Evolutionary conservation across 2,113 vertebrate genomes (phyloP).

Genomic region (cattle (Bos taurus)): ARS-UCD2.0 NC_037329.1:64006001-64006500

Average conservation of each 20-base stretch:
- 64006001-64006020: not conserved
- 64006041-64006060: not conserved
- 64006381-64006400: not conserved
- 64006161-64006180: not conserved
- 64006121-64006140: not conserved
- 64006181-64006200: not conserved
- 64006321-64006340: not conserved
- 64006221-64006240: not conserved
- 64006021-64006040: not conserved
- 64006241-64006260: not conserved
- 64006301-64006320: not conserved
- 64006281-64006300: not conserved
- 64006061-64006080: not conserved
- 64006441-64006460: slow-evolving; percentile 46
- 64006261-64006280: not conserved
- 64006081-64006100: not conserved
- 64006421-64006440: slow-evolving; percentile 1
- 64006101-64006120: not conserved
- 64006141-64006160: not conserved
- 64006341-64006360: not conserved
- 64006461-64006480: not conserved
- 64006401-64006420: not conserved
- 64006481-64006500: not conserved
- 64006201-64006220: not conserved
- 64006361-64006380: not conserved